phyloP scores from a whole-genome alignment of 2,797 vertebrate genomes.

The Ptychadena robeensis region DNA sequence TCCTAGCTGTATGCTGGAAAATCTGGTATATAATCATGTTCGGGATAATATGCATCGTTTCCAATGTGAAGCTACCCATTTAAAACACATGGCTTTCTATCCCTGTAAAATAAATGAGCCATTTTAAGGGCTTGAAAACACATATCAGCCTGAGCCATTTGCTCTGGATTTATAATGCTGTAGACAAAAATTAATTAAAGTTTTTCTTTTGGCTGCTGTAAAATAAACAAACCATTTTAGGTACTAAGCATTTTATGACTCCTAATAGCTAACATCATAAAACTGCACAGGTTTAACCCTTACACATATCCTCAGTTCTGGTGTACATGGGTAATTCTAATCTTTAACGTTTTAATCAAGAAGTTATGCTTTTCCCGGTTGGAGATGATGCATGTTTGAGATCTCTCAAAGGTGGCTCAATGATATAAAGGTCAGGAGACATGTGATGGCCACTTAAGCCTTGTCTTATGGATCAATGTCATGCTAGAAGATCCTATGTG shows the following conservation, averaged over 20 bases:
- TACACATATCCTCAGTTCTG: not conserved
- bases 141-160: conserved; percentile 34
- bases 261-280: conserved; percentile 50
- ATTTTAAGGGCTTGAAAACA: conserved; percentile 49
- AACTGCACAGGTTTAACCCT: not conserved
- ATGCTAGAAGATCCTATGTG: too few species aligned
- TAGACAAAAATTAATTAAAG: conserved; percentile 55
- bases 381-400: not conserved
- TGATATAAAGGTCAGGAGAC: too few species aligned
- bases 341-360: not conserved
- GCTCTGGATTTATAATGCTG: conserved; percentile 51
- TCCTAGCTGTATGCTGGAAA: not conserved
- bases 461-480: too few species aligned
- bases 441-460: too few species aligned
- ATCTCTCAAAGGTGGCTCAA: too few species aligned
- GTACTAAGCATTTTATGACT: conserved; percentile 31
- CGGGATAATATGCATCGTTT: not conserved
- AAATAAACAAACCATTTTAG: conserved; percentile 58
- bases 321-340: not conserved
- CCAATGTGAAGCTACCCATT: conserved; percentile 8
- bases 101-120: conserved; percentile 49
- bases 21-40: not conserved
- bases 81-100: conserved; percentile 43
- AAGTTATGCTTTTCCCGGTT: not conserved
- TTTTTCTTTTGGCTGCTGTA: conserved; percentile 42